Evolutionary conservation across 1,140 invertebrate species (phyloP), one percentile per base, ranked within the genome.

Genomic region (Amyelois transitella): DNA sequence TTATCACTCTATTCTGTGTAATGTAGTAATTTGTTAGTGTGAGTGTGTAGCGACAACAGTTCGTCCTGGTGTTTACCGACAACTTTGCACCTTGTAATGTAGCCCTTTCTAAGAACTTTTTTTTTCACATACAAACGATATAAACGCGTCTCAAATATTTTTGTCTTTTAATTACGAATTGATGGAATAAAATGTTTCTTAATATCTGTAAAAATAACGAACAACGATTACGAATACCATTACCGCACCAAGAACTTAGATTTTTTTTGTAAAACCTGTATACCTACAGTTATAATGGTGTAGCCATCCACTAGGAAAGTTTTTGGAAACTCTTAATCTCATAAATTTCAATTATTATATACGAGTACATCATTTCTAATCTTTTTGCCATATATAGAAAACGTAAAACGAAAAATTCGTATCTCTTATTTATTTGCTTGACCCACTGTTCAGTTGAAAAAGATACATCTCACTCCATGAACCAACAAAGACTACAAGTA

Each of bases 71-170:
- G 69, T 85, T 81, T 74, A 79, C 77, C 43, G 51, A 77, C 56
- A 72, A 81, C 75, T 85, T 85, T 55, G 75, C 79, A 84, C 81
- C 74, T 81, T 45, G 67, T 69, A 72, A 60, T 65, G 58, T 60
- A 61, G 61, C 69, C 78, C 73, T 81, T 85, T 81, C 77, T 72
- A 72, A 61, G 72, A 75, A 75, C 2, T n/a, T n/a, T 38, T 38
- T 38, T 38, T 38, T 38, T 38, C 25, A 14, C 32, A 14, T 14
- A 38, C 32, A 38, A 32, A 38, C 32, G n/a, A 38, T 14, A 38
- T 38, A 38, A 38, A 38, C 32, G 32, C 32, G 32, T 8, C 22
- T 24, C n/a, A 38, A n/a, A 38, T 14, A 24, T 8, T 24, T 24
- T 24, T 5, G 8, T 24, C 22, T 24, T 24, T 5, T 24, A 24